Base-by-base conservation (phyloP, 1,140 invertebrate genomes). In the Formica selysi region DNA sequence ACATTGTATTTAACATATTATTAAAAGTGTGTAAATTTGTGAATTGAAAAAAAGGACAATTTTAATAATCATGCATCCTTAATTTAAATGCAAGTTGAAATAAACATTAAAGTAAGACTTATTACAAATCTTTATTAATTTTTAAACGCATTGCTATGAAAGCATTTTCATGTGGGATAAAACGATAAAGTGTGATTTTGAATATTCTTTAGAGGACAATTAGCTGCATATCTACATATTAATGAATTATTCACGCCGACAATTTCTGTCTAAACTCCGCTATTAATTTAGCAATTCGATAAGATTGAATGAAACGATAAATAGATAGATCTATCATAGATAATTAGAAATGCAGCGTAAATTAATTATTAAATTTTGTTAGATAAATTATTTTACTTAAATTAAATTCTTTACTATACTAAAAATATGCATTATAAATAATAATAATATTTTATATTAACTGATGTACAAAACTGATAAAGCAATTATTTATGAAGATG, bases 241-340 rank as follows among this genome's bases (percentile, higher is more conserved):
- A 48, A 57, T 83, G 68, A 74, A 83, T 83, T 83, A 74, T 74
- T 83, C 54, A 74, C 32, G 54, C 38, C 13, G 19, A 83, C 54
- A 59, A 54, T 73, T 73, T 38, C 44, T 13, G 67, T 61, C 41
- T 73, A 48, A 73, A 62, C 19, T 6, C 22, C 54, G 16, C 54
- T 74, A 83, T 81, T 61, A 81, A 73, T 81, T 73, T 19, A 73
- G n/a, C 0, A 36, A 41, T 26, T 41, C 3, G 38, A 13, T 22
- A 83, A 38, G 26, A 73, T 32, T 13, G 1, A 54, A 73, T 44
- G 48, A 57, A 54, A 51, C 22, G 22, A 70, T 59, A 80, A 80
- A 70, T 80, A 68, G 64, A 1, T 29, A 57, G 41, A 80, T 59
- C 22, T 41, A 64, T 54, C 19, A 8, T 10, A 57, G 57, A 36